A percentile compares a stretch with the other conserved stretches of the same genome.
phyloP scores from a whole-genome alignment of 2,888 invertebrate genomes.

The Drosophila mimetica region DNA sequence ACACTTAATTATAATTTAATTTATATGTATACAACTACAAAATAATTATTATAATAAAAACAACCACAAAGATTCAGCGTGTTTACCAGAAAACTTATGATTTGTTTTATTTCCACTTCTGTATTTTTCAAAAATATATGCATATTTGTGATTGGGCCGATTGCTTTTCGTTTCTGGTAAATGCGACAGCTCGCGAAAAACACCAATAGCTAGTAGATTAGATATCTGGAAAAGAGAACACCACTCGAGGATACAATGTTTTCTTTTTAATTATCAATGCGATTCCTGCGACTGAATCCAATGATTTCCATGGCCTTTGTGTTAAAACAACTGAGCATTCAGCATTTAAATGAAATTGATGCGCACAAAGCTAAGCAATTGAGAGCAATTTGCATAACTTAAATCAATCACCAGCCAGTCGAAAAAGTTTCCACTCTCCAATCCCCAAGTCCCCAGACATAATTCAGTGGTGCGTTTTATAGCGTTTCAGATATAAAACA shows the following conservation, averaged over 20 bases:
- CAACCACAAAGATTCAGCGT: slow-evolving; percentile 53
- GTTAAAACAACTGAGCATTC: slow-evolving; percentile 44
- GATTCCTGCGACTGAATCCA: slow-evolving; percentile 28
- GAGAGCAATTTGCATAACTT: slow-evolving; percentile 35
- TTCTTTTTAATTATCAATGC: slow-evolving; percentile 21
- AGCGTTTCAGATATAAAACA: slow-evolving; percentile 67
- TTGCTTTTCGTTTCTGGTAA: slow-evolving; percentile 22
- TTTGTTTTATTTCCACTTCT: slow-evolving; percentile 24
- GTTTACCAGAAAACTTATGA: slow-evolving; percentile 44
- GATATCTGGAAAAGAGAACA: slow-evolving; percentile 10
- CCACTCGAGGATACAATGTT: neutral
- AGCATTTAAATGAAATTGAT: slow-evolving; percentile 66
- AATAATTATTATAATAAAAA: slow-evolving; percentile 65
- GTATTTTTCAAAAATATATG: neutral
- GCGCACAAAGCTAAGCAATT: slow-evolving; percentile 66
- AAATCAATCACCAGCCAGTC: slow-evolving; percentile 32
- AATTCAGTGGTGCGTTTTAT: slow-evolving; percentile 78
- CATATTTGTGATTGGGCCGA: neutral
- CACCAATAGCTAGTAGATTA: slow-evolving; percentile 27
- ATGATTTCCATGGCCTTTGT: slow-evolving; percentile 31
- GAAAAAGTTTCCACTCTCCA: slow-evolving; percentile 13
- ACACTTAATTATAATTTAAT: slow-evolving; percentile 71
- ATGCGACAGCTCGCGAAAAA: slow-evolving; percentile 26
- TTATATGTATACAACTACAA: slow-evolving; percentile 67
- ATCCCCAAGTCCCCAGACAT: slow-evolving; percentile 29